Evolutionary conservation across 2,888 invertebrate genomes (phyloP), one percentile per base, ranked within the genome.

Genomic region (Bugulina stolonifera): DNA sequence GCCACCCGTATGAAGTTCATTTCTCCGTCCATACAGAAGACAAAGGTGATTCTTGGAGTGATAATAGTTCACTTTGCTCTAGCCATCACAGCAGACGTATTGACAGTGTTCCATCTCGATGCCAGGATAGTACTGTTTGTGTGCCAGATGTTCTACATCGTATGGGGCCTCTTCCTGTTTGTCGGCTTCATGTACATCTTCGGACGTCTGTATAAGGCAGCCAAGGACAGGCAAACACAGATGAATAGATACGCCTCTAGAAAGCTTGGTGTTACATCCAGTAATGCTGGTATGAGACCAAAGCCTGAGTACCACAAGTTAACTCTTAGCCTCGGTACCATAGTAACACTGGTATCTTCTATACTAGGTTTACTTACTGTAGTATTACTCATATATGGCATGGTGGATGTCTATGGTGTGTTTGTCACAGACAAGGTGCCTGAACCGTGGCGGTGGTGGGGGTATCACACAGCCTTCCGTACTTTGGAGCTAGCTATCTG

Each of bases 401-500:
- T 91, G 69, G 88, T 90, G 78, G 89, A 88, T 69, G 89, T 90
- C 58, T 79, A 84, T 81, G 75, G 81, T 75, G 85, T 84, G 78
- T 77, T 86, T 78, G 75, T 81, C 0, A 69, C 73, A 10, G 76
- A 77, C 10, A 64, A 32, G 27, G 81, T 81, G 32, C 86, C 87
- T 0, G 84, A 86, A 74, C 86, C 87, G 75, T 95, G 95, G 95
- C 87, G 93, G 1, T 91, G 94, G 87, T 94, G 93, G 93, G 91
- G 92, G 27, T 94, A 92, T 86, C 93, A 94, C 81, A 90, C 93
- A 80, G 91, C 91, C 0, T 88, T 93, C 71, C 88, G 94, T 34
- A 87, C 93, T 3, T 88, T 93, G 72, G 95, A 95, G 85, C 89
- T 94, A 69, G 89, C 91, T n/a, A 91, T 94, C 79, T 92, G 94